Base-by-base conservation (phyloP, 2,888 invertebrate species). In the Trichogramma evanescens region DNA sequence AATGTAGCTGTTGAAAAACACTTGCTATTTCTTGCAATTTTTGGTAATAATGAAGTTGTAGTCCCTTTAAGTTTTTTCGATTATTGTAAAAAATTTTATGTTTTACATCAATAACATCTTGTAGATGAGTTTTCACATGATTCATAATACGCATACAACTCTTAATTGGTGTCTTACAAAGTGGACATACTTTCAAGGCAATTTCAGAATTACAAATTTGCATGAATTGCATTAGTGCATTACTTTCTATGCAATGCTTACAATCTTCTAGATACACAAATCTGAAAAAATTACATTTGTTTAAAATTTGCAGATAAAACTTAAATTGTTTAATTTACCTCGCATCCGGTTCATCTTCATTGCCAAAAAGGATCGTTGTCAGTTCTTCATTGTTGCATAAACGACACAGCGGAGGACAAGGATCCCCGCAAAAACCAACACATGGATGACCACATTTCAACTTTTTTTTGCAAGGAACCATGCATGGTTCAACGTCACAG, bases 391-490 rank as follows among this genome's bases (percentile, higher is more conserved):
- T 46, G 10, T 55, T 5, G 38, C 59, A 59, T 39, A 55, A 51
- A 41, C 55, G 43, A 42, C 59, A 59, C 5, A 59, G 5, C 2
- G 59, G 59, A 6, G 59, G 59, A 13, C 59, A 59, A 26, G 55
- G 50, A 40, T 59, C 59, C 0, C 59, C 59, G 5, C 59, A 59
- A 51, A 51, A 59, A 0, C 59, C 59, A 44, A 59, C 41, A 41
- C 59, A 59, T 4, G 41, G 41, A 45, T 59, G 59, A 7, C 9
- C 5, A 41, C 59, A 59, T 45, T 55, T 59, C 8, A 59, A 55
- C 8, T 1, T 5, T 51, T 59, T 59, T 46, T 50, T 38, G 41
- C 59, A 59, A 6, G 59, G 51, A 2, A 51, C n/a, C n/a, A 49
- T 45, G 43, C 59, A 59, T 0, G 59, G 59, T 7, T 50, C 50